Base-by-base conservation (phyloP, 2,113 vertebrate genomes). In the Lamprologus sp. region DNA sequence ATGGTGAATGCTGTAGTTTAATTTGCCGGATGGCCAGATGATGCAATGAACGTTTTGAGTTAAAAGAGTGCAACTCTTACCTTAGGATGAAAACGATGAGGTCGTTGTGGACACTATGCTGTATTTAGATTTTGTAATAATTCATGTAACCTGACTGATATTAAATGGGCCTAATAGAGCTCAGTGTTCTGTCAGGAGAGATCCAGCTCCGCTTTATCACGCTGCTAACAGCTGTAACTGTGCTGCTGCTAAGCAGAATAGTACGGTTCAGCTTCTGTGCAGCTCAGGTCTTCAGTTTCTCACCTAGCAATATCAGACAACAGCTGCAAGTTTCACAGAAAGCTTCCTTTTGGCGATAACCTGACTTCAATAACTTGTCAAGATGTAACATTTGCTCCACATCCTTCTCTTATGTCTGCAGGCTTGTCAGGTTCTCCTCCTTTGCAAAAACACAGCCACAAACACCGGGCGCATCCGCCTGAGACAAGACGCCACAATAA, bases 381-480 rank as follows among this genome's bases (percentile, higher is more conserved):
- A 70, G 82, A 92, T 87, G 79, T 81, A 84, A 84, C 19, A 68
- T 88, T 89, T 77, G 58, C 70, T 70, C 82, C 14, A 26, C 84
- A 42, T 87, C 42, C 53, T 23, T 23, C 23, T 49, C 73, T 54
- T 2, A 21, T 55, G 51, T 21, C 23, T 80, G 54, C 13, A 5
- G 80, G 17, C 86, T 42, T 35, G 19, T 87, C 81, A 37, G 42
- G 65, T 53, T 73, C 80, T 51, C 49, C 81, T 84, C 49, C 58
- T 42, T 28, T 56, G 84, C 28, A n/a, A 80, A 28, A 77, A 51
- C 53, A 26, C 13, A 5, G 33, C 65, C 4, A 2, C 80, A 77
- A 81, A 90, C 81, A 81, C 8, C 1, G 4, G 14, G 11, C 2
- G 19, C 58, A 82, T 85, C 83, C 11, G 8, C 54, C 60, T 17